Conservation (phyloP, 2,113 vertebrate species). For the Gnathonemus longibarbis region DNA sequence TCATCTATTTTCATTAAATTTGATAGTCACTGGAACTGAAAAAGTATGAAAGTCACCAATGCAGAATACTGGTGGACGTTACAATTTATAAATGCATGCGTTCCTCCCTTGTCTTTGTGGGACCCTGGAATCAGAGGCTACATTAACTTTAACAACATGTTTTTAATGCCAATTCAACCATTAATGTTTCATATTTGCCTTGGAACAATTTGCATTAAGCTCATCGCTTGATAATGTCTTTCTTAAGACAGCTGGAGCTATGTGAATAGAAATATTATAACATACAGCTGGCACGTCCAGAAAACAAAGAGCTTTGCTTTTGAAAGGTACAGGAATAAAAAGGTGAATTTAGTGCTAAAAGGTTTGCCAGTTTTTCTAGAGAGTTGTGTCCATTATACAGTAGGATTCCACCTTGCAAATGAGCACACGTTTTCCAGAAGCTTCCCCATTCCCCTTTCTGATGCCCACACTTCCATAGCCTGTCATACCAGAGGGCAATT, state of each 20-base stretch:
- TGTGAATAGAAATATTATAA: not conserved
- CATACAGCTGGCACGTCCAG: not conserved
- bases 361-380: not conserved
- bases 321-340: not conserved
- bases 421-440: not conserved
- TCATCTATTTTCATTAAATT: not conserved
- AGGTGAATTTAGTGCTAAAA: not conserved
- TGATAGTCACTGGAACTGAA: not conserved
- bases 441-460: not conserved
- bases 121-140: not conserved
- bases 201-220: not conserved
- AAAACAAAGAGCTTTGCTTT: not conserved
- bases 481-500: not conserved
- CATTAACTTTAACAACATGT: not conserved
- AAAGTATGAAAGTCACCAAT: not conserved
- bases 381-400: not conserved
- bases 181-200: conserved; percentile 13
- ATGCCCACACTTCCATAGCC: not conserved
- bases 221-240: not conserved
- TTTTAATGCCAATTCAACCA: not conserved
- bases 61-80: not conserved
- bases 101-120: not conserved
- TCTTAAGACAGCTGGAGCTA: not conserved
- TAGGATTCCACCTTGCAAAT: not conserved
- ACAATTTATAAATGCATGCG: not conserved